Conservation (phyloP, 2,113 vertebrate genomes). For the Eurystomus gularis region DNA sequence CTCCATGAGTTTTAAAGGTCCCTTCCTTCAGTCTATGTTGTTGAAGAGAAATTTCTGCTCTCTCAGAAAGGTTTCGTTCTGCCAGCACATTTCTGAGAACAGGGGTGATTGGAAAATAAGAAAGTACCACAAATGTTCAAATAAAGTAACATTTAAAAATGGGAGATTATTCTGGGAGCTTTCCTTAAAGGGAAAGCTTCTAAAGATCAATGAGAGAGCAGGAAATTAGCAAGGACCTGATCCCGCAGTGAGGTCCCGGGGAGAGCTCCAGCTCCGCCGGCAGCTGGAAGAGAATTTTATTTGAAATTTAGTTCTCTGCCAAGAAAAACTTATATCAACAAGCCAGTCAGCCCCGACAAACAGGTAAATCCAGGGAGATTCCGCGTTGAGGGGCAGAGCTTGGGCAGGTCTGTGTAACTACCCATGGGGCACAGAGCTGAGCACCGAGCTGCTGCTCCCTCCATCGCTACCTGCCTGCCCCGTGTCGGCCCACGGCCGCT, state of each 20-base stretch:
- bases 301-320: neutral
- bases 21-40: neutral
- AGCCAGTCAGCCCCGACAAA: neutral
- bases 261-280: neutral
- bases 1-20: neutral
- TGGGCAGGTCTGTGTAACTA: fast-evolving
- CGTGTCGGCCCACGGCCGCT: fast-evolving
- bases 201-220: neutral
- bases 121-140: neutral
- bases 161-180: neutral
- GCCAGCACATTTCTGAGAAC: neutral
- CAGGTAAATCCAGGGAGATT: neutral
- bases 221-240: neutral
- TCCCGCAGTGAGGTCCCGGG: fast-evolving
- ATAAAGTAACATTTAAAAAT: neutral
- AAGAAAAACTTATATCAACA: neutral
- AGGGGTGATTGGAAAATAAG: neutral
- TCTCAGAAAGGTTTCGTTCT: neutral
- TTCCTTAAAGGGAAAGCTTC: neutral
- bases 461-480: fast-evolving
- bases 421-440: neutral
- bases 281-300: neutral
- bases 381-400: fast-evolving
- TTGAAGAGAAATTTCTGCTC: neutral
- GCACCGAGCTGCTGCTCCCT: neutral